phyloP scores from a whole-genome alignment of 2,113 vertebrate genomes.

The Plecotus auritus region DNA sequence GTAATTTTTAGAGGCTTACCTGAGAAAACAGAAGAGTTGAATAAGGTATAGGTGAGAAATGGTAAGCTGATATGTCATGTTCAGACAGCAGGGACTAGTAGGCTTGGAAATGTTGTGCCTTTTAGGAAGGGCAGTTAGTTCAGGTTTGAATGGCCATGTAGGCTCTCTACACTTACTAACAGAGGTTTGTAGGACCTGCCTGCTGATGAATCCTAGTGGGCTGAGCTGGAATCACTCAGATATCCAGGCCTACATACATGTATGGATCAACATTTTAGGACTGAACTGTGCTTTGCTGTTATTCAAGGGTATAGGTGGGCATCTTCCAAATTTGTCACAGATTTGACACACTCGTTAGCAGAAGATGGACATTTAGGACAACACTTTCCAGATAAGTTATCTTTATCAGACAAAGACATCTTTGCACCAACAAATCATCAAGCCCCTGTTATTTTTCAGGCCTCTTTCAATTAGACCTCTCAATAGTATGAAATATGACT shows the following conservation, averaged over 20 bases:
- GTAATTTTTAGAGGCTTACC: slow-evolving; percentile 5
- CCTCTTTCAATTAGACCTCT: neutral
- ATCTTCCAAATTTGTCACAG: neutral
- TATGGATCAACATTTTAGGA: neutral
- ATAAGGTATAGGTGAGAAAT: neutral
- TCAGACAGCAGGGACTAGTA: neutral
- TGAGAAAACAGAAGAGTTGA: slow-evolving; percentile 22
- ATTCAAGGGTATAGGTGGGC: neutral
- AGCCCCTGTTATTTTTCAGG: neutral
- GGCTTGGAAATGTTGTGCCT: neutral
- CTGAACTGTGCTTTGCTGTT: neutral
- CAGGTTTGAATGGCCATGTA: neutral
- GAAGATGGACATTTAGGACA: neutral
- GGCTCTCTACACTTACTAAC: neutral
- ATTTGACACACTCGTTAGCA: neutral
- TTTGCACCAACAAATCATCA: neutral
- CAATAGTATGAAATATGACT: neutral
- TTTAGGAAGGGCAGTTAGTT: neutral
- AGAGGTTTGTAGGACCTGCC: neutral
- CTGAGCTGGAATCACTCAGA: neutral
- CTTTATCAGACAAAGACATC: neutral
- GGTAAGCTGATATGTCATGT: neutral
- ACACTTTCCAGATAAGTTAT: neutral
- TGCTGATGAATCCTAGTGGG: neutral
- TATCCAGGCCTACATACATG: neutral